A percentile compares a stretch with the other conserved stretches of the same genome.
phyloP scores from a whole-genome alignment of 2,888 invertebrate genomes.

The Caradrina kadenii region DNA sequence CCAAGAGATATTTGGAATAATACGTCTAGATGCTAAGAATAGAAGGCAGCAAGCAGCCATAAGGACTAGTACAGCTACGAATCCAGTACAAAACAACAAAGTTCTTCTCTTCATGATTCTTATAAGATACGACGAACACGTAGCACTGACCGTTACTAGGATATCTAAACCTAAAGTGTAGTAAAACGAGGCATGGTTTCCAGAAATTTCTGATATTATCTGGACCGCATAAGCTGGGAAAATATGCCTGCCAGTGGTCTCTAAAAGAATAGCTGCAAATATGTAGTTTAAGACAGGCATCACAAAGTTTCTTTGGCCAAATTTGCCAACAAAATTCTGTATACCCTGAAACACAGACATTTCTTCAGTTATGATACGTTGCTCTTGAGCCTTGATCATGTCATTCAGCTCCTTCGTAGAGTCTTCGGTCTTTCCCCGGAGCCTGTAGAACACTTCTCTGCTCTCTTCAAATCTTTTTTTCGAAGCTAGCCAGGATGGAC shows the following conservation, averaged over 20 bases:
- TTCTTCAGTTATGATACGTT: slow-evolving; percentile 19
- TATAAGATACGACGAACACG: slow-evolving; percentile 57
- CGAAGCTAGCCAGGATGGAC: slow-evolving; percentile 91
- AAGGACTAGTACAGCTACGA: slow-evolving; percentile 59
- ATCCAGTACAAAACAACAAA: slow-evolving; percentile 70
- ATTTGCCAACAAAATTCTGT: slow-evolving; percentile 41
- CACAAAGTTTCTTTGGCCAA: slow-evolving; percentile 49
- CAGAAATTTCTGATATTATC: slow-evolving; percentile 67
- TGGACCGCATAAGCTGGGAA: slow-evolving; percentile 71
- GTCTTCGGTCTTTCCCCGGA: slow-evolving; percentile 81
- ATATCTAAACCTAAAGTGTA: slow-evolving; percentile 69
- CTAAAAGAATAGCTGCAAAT: slow-evolving; percentile 62
- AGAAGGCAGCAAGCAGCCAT: slow-evolving; percentile 60
- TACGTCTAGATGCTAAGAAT: slow-evolving; percentile 46
- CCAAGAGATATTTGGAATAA: slow-evolving; percentile 57
- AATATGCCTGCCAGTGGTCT: slow-evolving; percentile 67
- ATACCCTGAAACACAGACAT: slow-evolving; percentile 1
- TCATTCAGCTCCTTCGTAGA: slow-evolving; percentile 66
- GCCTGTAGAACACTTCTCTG: slow-evolving; percentile 84
- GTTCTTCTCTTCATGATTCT: slow-evolving; percentile 64
- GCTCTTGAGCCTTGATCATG: slow-evolving; percentile 68
- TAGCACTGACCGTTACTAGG: slow-evolving; percentile 62
- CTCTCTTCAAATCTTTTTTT: slow-evolving; percentile 83
- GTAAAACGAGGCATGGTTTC: slow-evolving; percentile 57
- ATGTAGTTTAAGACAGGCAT: slow-evolving; percentile 63